Evolutionary conservation across 2,888 invertebrate species (phyloP).

Genomic region (Bimastos eiseni): DNA sequence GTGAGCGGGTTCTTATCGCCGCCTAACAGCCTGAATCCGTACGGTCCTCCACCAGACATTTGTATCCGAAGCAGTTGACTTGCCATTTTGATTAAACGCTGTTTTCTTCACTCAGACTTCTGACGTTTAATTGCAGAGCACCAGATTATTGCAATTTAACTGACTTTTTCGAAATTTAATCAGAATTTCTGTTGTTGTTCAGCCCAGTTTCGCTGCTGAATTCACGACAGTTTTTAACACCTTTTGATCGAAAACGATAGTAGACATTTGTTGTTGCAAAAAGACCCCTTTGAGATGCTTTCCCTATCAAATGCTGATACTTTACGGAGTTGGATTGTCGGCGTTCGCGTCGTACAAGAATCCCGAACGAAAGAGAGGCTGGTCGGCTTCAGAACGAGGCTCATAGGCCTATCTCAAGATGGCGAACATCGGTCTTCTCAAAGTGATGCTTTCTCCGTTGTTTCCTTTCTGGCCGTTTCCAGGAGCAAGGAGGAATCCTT

Average conservation of each 20-base stretch:
- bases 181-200: background rate
- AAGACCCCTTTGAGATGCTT: background rate
- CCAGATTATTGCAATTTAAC: slow-evolving; percentile 1
- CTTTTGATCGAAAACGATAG: background rate
- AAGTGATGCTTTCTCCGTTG: background rate
- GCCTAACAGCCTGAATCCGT: slow-evolving; percentile 32
- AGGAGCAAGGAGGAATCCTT: slow-evolving; percentile 13
- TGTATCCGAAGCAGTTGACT: slow-evolving; percentile 10
- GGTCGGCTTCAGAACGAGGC: background rate
- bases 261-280: background rate
- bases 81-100: background rate
- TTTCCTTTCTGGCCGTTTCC: background rate
- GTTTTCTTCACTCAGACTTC: background rate
- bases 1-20: slow-evolving; percentile 30
- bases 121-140: background rate
- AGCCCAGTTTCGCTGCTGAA: background rate
- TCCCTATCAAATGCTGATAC: background rate
- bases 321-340: background rate
- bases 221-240: background rate
- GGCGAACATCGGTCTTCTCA: background rate
- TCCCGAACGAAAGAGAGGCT: background rate
- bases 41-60: slow-evolving; percentile 30
- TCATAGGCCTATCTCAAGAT: slow-evolving; percentile 1
- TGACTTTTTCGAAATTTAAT: background rate
- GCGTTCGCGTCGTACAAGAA: background rate